phyloP scores from a whole-genome alignment of 2,797 vertebrate genomes.

The Cirrhinus mrigala region DNA sequence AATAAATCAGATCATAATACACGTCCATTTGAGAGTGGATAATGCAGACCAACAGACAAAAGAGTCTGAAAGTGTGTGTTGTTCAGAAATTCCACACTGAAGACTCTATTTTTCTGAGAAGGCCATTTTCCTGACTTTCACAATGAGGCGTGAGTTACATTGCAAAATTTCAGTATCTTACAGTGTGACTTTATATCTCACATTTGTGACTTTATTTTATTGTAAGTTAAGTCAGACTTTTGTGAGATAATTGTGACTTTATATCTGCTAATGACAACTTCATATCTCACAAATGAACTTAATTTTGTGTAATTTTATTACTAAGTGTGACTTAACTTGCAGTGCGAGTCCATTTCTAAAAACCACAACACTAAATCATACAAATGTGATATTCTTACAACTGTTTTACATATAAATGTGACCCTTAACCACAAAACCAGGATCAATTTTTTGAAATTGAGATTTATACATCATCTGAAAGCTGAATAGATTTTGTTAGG shows the following conservation, averaged over 20 bases:
- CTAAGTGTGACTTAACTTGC: background rate
- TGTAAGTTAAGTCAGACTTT: background rate
- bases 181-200: too few relatives aligned
- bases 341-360: background rate
- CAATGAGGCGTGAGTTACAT: background rate
- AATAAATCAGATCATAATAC: background rate
- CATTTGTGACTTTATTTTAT: background rate
- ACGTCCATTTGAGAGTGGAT: background rate
- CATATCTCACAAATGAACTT: background rate
- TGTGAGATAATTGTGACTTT: background rate
- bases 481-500: too few relatives aligned
- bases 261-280: background rate
- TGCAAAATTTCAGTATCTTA: background rate
- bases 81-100: background rate
- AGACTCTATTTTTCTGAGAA: slow-evolving; percentile 36
- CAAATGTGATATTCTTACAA: background rate
- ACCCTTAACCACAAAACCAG: too few relatives aligned
- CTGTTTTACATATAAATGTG: background rate
- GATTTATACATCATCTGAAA: too few relatives aligned
- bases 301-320: background rate
- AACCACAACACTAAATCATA: background rate
- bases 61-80: background rate
- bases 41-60: slow-evolving; percentile 39
- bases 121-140: background rate
- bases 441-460: too few relatives aligned